Conservation (phyloP, 2,888 invertebrate species). For the Callinectes sapidus region DNA sequence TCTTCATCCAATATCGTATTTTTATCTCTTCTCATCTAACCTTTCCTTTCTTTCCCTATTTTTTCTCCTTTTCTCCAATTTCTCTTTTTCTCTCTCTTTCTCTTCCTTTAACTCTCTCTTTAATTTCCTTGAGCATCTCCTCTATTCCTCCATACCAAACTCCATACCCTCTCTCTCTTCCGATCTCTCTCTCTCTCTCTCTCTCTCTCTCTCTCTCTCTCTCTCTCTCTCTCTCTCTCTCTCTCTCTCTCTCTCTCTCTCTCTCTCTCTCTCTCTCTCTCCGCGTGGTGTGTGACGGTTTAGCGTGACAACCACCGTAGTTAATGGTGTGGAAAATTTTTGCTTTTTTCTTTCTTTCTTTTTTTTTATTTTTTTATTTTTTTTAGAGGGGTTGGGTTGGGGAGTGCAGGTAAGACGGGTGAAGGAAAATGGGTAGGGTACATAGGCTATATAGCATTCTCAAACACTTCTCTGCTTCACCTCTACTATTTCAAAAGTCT, state of each 20-base stretch:
- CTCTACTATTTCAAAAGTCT: too few species aligned
- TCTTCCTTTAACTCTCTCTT: not conserved
- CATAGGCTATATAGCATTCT: too few species aligned
- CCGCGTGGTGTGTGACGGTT: not conserved
- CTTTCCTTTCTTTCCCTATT: constrained; percentile 23
- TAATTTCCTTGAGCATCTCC: not conserved
- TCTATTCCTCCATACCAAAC: too few species aligned
- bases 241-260: not conserved
- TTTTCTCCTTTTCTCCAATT: constrained; percentile 36
- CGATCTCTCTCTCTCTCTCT: not conserved
- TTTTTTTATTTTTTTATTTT: too few species aligned
- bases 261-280: not conserved
- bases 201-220: not conserved
- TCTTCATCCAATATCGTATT: not conserved
- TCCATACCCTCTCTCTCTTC: not conserved
- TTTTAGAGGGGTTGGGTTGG: too few species aligned
- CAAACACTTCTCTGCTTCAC: too few species aligned
- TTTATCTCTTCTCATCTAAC: not conserved
- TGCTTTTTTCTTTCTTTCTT: not conserved
- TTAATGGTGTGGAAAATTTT: not conserved
- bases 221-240: too few species aligned
- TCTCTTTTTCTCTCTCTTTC: not conserved
- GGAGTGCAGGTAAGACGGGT: too few species aligned
- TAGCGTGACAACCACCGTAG: not conserved
- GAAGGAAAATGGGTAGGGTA: too few species aligned